Conservation (phyloP, 2,888 invertebrate species). For the Ctenicera cuprea region DNA sequence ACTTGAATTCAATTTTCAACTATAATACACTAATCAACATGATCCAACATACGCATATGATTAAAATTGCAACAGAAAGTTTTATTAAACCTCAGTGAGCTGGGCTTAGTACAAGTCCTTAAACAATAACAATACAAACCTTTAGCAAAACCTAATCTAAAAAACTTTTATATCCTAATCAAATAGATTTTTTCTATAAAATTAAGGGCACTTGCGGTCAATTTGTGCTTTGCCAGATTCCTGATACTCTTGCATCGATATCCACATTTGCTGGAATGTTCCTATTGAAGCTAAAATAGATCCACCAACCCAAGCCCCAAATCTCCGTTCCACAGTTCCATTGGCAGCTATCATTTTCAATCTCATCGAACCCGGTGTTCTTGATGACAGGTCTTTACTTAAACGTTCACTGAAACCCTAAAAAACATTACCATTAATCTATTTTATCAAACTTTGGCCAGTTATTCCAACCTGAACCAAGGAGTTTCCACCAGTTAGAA, state of each 20-base stretch:
- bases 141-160: neutral
- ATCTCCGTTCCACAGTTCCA: constrained; percentile 92
- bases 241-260: constrained; percentile 99
- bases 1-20: too few species aligned
- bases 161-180: neutral
- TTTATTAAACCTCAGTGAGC: too few species aligned
- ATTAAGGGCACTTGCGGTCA: constrained; percentile 93
- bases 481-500: constrained; percentile 96
- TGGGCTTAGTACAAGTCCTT: too few species aligned
- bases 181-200: neutral
- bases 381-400: constrained; percentile 88
- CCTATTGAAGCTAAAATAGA: constrained; percentile 99
- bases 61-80: too few species aligned
- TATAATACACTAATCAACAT: too few species aligned
- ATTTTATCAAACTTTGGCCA: neutral
- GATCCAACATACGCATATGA: too few species aligned
- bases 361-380: constrained; percentile 94
- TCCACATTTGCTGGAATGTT: constrained; percentile 99
- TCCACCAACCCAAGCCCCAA: constrained; percentile 99
- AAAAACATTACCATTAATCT: neutral
- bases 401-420: constrained; percentile 96
- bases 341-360: constrained; percentile 95
- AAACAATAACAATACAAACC: neutral
- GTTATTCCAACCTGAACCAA: constrained; percentile 80
- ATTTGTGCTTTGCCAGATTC: constrained; percentile 98